phyloP scores from a whole-genome alignment of 2,113 vertebrate species.

The Azemiops feae region DNA sequence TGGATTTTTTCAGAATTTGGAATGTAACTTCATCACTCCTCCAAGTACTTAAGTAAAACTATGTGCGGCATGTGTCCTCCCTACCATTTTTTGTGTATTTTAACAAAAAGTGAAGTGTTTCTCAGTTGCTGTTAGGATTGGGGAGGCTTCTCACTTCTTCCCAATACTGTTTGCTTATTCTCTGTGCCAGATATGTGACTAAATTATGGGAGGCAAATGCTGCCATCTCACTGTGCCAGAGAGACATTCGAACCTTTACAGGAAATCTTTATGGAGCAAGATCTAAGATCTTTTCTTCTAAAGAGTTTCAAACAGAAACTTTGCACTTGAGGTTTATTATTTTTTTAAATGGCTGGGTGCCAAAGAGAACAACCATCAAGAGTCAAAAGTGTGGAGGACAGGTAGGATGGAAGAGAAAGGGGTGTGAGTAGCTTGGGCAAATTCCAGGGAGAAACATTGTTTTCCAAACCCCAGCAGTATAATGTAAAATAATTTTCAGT shows the following conservation, averaged over 20 bases:
- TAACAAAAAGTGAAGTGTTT: background rate
- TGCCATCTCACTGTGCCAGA: background rate
- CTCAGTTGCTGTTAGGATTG: background rate
- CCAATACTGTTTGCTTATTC: background rate
- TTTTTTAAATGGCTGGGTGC: conserved; percentile 16
- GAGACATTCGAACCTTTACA: background rate
- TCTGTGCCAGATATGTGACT: background rate
- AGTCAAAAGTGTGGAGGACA: conserved; percentile 8
- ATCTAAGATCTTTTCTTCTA: background rate
- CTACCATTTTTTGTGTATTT: background rate
- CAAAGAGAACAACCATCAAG: conserved; percentile 15
- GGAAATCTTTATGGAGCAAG: background rate
- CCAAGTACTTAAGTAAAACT: background rate
- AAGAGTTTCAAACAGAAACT: conserved; percentile 10
- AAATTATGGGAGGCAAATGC: background rate
- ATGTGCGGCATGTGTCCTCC: background rate
- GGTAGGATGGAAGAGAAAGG: background rate
- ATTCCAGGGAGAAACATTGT: conserved; percentile 9
- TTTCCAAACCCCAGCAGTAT: background rate
- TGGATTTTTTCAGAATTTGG: background rate
- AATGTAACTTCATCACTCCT: background rate
- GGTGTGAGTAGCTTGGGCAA: conserved; percentile 14
- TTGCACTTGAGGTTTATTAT: background rate
- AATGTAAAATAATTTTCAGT: background rate
- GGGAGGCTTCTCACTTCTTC: background rate